These are phyloP conservation scores for Megamerina dolium DNA, from an alignment of 2,888 invertebrate genomes.

Conservation along the genomic window DNA sequence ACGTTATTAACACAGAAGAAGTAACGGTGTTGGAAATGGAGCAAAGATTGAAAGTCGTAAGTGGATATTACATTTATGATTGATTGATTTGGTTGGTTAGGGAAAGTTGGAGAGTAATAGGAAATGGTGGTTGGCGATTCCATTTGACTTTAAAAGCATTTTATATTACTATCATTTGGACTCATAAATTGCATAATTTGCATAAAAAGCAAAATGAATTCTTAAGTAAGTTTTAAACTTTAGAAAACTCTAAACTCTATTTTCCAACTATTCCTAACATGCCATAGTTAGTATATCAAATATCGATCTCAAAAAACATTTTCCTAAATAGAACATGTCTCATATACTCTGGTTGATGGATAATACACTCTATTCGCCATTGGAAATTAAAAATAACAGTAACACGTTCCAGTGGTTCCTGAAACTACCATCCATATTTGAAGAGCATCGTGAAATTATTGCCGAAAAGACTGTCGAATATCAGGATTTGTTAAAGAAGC, in stretches of 20 bases:
- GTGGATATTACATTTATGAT: too few species aligned
- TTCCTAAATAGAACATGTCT: slow-evolving; percentile 50
- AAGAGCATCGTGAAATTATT: slow-evolving; percentile 74
- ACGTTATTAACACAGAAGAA: slow-evolving; percentile 68
- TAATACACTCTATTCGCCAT: slow-evolving; percentile 69
- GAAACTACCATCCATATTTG: slow-evolving; percentile 72
- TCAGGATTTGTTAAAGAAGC: slow-evolving; percentile 70
- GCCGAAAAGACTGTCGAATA: slow-evolving; percentile 80
- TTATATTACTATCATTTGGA: too few species aligned
- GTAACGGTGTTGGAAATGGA: slow-evolving; percentile 68
- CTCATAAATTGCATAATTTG: too few species aligned
- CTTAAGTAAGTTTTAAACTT: too few species aligned
- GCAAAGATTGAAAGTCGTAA: slow-evolving; percentile 60
- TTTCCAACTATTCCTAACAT: too few species aligned
- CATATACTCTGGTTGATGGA: slow-evolving; percentile 81
- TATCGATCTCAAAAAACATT: background rate
- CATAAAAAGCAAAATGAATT: too few species aligned
- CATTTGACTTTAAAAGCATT: too few species aligned
- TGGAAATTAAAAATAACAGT: slow-evolving; percentile 84
- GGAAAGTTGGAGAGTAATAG: too few species aligned
- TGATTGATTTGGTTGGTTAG: too few species aligned
- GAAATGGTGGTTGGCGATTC: too few species aligned
- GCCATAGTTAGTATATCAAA: too few species aligned
- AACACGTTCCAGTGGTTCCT: slow-evolving; percentile 84
- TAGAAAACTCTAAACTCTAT: too few species aligned